Percentiles rank a stretch among this genome's conserved stretches.
These are phyloP conservation scores for Enteromius trimaculatus DNA, from an alignment of 2,797 vertebrate species.

Conservation along the genomic window DNA sequence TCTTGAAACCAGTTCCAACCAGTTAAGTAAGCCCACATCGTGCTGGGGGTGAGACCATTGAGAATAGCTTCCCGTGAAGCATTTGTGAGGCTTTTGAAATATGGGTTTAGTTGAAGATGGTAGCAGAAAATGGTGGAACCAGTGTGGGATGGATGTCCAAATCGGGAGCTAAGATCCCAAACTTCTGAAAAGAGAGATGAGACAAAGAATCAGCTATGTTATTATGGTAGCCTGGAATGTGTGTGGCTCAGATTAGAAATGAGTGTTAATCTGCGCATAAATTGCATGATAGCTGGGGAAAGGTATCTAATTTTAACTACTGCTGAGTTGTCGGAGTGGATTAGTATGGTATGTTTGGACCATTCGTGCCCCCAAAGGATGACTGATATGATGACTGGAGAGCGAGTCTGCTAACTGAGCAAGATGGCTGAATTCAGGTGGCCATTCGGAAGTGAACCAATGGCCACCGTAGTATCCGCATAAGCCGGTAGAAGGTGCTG, in stretches of 20 bases:
- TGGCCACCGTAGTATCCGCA: background rate
- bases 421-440: background rate
- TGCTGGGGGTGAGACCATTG: background rate
- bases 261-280: background rate
- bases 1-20: background rate
- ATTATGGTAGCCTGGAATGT: background rate
- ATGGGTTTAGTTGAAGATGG: background rate
- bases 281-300: background rate
- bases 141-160: background rate
- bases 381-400: background rate
- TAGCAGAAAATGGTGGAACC: background rate
- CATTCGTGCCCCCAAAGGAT: background rate
- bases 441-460: background rate
- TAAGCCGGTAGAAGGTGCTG: background rate
- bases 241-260: background rate
- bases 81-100: background rate
- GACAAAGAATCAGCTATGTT: background rate
- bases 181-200: no score
- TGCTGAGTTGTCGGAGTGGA: background rate
- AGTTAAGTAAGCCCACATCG: background rate
- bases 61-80: background rate
- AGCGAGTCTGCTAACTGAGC: background rate
- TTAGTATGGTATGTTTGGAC: background rate
- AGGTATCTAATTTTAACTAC: background rate
- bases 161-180: background rate